Percentiles rank a stretch among this genome's conserved stretches.
Evolutionary conservation across 2,113 vertebrate species (phyloP).

Genomic region (Dryoscopus gambensis): DNA sequence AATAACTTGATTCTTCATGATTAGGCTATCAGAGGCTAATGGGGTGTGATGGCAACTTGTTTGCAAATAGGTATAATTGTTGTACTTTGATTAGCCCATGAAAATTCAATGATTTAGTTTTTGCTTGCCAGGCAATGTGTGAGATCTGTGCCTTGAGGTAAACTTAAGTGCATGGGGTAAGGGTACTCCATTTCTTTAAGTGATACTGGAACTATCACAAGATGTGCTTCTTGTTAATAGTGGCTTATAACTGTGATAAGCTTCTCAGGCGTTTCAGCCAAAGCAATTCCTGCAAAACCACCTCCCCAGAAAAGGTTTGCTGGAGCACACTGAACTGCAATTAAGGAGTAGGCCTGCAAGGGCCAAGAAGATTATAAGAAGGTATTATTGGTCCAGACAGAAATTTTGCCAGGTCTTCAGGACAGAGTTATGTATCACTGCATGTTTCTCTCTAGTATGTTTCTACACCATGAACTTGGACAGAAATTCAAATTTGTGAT

Average conservation of each 20-base stretch:
- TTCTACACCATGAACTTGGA: constrained; percentile 13
- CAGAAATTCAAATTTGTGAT: constrained; percentile 9
- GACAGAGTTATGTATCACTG: constrained; percentile 15
- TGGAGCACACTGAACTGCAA: background rate
- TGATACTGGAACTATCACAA: background rate
- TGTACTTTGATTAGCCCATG: background rate
- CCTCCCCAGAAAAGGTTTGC: background rate
- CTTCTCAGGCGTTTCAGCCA: constrained; percentile 14
- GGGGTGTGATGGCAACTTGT: background rate
- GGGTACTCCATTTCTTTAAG: background rate
- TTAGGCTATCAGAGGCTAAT: background rate
- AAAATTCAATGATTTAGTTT: background rate
- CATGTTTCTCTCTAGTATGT: background rate
- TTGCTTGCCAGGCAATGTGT: background rate
- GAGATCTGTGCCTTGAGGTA: background rate
- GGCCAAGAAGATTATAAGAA: constrained; percentile 31
- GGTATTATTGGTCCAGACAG: constrained; percentile 34
- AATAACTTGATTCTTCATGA: background rate
- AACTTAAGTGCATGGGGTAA: background rate
- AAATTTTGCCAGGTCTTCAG: constrained; percentile 43
- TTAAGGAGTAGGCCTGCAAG: background rate
- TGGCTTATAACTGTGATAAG: constrained; percentile 2
- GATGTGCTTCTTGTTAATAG: background rate
- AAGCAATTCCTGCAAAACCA: background rate
- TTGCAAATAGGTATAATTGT: background rate